These are phyloP conservation scores for Napeogenes inachia DNA, from an alignment of 2,888 invertebrate genomes.

Conservation along the genomic window DNA sequence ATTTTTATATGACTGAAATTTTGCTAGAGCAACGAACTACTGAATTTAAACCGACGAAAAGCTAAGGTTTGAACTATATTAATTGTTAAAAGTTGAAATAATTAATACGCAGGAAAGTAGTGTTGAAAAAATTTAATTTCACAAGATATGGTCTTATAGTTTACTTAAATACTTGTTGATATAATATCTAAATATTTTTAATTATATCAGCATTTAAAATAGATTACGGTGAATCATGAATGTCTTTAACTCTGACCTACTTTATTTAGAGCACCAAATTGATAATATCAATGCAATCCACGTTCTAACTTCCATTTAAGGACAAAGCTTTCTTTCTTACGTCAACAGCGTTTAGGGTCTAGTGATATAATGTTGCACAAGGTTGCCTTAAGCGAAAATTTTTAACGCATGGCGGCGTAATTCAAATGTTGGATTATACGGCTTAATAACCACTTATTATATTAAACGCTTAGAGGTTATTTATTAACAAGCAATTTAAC, in stretches of 20 bases:
- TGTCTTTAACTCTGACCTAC: conserved; percentile 19
- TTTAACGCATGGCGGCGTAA: background rate
- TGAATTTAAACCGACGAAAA: no score
- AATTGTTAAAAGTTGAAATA: no score
- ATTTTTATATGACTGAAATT: no score
- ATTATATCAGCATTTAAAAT: no score
- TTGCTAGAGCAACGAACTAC: no score
- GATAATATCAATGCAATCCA: conserved; percentile 48
- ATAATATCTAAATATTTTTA: no score
- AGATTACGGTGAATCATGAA: conserved; percentile 8
- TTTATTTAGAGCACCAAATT: conserved; percentile 39
- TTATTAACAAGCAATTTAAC: background rate
- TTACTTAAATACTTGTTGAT: no score
- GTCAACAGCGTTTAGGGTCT: conserved; percentile 53
- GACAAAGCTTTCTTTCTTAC: conserved; percentile 69
- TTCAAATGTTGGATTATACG: background rate
- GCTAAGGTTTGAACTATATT: no score
- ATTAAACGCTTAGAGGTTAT: background rate
- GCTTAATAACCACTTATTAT: background rate
- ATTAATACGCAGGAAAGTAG: no score
- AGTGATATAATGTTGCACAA: conserved; percentile 45
- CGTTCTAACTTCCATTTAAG: conserved; percentile 55
- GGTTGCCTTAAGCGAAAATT: conserved; percentile 7
- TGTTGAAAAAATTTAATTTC: no score
- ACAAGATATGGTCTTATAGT: no score